Evolutionary conservation across 2,888 invertebrate genomes (phyloP).

Genomic region (Campoplex capitator): DNA sequence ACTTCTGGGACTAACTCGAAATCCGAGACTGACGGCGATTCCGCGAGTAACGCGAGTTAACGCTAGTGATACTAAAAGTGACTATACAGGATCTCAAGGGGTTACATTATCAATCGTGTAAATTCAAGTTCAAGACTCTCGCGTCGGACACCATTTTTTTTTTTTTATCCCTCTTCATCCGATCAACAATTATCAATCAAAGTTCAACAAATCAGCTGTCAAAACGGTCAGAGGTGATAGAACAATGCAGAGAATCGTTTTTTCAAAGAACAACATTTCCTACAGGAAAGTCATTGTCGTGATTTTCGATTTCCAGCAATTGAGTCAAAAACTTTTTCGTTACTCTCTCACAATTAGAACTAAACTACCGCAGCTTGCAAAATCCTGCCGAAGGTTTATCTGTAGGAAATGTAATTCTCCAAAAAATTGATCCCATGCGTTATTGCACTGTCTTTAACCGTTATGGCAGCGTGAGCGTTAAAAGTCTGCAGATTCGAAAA

Average conservation of each 20-base stretch:
- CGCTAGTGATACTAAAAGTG: slow-evolving; percentile 37
- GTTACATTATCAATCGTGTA: background rate
- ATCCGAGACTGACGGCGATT: slow-evolving; percentile 37
- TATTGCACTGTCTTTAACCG: background rate
- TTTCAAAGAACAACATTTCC: background rate
- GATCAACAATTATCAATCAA: background rate
- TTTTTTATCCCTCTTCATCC: background rate
- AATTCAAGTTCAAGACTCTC: background rate
- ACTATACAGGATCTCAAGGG: background rate
- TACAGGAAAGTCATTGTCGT: background rate
- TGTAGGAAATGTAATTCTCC: background rate
- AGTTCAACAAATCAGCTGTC: background rate
- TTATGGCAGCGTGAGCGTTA: background rate
- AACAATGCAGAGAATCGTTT: background rate
- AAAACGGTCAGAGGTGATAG: background rate
- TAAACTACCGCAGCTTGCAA: background rate
- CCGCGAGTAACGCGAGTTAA: slow-evolving; percentile 56
- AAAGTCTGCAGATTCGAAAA: background rate
- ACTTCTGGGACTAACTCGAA: slow-evolving; percentile 24
- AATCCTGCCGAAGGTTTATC: background rate
- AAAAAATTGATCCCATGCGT: background rate
- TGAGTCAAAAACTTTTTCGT: background rate
- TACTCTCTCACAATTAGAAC: background rate
- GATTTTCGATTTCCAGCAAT: background rate
- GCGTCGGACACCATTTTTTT: background rate